Base-by-base conservation (phyloP, 1,140 invertebrate genomes). In the Lerema accius region DNA sequence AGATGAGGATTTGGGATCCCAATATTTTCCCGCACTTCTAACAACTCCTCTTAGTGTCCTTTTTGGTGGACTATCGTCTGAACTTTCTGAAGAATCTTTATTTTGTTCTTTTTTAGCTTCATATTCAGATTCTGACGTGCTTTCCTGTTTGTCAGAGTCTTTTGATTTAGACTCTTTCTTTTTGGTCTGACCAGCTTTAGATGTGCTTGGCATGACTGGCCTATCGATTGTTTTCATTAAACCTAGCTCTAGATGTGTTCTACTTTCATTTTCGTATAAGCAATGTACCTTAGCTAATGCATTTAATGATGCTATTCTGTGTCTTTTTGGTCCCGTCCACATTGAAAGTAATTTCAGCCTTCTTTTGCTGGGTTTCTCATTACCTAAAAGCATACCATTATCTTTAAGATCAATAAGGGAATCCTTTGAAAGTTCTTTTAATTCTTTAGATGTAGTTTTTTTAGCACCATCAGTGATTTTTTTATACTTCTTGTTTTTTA, bases 281-380 rank as follows among this genome's bases (percentile, higher is more conserved):
- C 96, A 97, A 81, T 97, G 96, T 23, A 98, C 96, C 92, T 98
- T 97, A n/a, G 96, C 96, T 71, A 96, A 85, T 0, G 97, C 97
- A 86, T 98, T 98, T 11, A 98, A 83, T 4, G 96, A 97, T 17
- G 97, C 97, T 79, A 97, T 96, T 65, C 97, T 92, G 78, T 96
- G 95, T 55, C 94, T 92, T 86, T 96, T 96, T 6, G 95, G 95
- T 0, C 95, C 95, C 55, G 75, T 71, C 91, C 91, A 92, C 87
- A 91, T 91, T 5, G 89, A 91, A 50, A 91, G 67, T 16, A 92
- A 71, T 67, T 90, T 91, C 4, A 88, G 76, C 11, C 89, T 71
- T 37, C 84, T 78, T 66, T 91, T 91, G 48, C 80, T 88, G 26
- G 84, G 86, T 72, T 89, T 91, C 77, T 90, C 86, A 48, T 78